A percentile compares a stretch with the other conserved stretches of the same genome.
Conservation (phyloP, 2,888 invertebrate genomes). For the Elegia similella region DNA sequence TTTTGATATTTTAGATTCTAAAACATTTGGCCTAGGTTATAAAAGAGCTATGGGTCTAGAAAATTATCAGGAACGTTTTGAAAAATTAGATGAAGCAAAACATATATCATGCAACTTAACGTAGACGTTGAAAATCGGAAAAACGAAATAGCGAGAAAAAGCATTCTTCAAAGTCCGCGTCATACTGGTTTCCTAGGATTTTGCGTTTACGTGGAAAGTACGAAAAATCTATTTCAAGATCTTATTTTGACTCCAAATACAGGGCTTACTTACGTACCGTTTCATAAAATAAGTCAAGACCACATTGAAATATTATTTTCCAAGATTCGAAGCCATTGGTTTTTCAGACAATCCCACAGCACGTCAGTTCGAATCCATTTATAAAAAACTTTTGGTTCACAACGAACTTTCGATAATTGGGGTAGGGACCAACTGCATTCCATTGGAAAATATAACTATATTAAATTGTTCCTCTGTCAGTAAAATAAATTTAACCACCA, state of each 20-base stretch:
- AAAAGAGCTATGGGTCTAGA: slow-evolving; percentile 16
- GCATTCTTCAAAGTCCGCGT: not conserved
- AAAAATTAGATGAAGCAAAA: slow-evolving; percentile 1
- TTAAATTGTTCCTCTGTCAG: slow-evolving; percentile 21
- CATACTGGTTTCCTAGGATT: slow-evolving; percentile 5
- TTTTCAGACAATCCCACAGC: slow-evolving; percentile 26
- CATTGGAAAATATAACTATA: slow-evolving; percentile 22
- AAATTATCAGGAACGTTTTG: not conserved
- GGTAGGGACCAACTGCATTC: slow-evolving; percentile 22
- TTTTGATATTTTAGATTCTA: slow-evolving; percentile 20
- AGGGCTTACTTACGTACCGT: slow-evolving; percentile 17
- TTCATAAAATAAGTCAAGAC: slow-evolving; percentile 24
- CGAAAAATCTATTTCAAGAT: slow-evolving; percentile 15
- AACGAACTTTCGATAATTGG: slow-evolving; percentile 14
- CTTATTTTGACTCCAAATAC: slow-evolving; percentile 14
- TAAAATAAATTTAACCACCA: slow-evolving; percentile 18
- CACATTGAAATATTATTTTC: slow-evolving; percentile 26
- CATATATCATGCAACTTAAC: not conserved
- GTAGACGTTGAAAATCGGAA: not conserved
- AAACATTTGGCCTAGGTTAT: slow-evolving; percentile 12
- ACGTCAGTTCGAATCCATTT: slow-evolving; percentile 24
- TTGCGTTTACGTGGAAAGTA: slow-evolving; percentile 18
- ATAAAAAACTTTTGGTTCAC: slow-evolving; percentile 25
- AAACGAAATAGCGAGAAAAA: not conserved
- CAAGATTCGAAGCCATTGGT: slow-evolving; percentile 21